A percentile compares a stretch with the other conserved stretches of the same genome.
These are phyloP conservation scores for Tortricodes alternella DNA, from an alignment of 2,888 invertebrate species.

Conservation along the genomic window DNA sequence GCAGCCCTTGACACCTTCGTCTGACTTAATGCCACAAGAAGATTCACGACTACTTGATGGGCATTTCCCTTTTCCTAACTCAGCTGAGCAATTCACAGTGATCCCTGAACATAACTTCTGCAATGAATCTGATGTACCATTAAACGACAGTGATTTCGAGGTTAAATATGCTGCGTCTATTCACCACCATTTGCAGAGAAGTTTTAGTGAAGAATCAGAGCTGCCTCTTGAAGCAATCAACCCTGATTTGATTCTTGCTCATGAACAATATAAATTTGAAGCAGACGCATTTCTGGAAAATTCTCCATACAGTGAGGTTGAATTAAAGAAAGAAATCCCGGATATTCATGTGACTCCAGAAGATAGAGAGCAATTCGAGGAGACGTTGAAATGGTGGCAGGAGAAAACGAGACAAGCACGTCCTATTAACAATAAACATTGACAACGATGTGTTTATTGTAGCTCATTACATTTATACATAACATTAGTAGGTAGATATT, in stretches of 20 bases:
- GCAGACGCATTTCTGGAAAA: slow-evolving; percentile 66
- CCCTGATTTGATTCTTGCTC: slow-evolving; percentile 58
- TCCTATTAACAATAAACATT: slow-evolving; percentile 46
- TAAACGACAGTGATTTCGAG: slow-evolving; percentile 69
- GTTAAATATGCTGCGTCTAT: slow-evolving; percentile 75
- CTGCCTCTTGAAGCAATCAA: slow-evolving; percentile 59
- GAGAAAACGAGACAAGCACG: slow-evolving; percentile 71
- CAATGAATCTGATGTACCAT: slow-evolving; percentile 68
- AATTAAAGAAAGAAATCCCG: slow-evolving; percentile 74
- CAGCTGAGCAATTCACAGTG: slow-evolving; percentile 78
- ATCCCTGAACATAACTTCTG: slow-evolving; percentile 72
- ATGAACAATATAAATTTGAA: slow-evolving; percentile 63
- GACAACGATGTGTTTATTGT: slow-evolving; percentile 11
- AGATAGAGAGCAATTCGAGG: slow-evolving; percentile 75
- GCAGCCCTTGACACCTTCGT: slow-evolving; percentile 79
- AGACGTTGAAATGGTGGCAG: slow-evolving; percentile 80
- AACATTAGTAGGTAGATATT: slow-evolving; percentile 45
- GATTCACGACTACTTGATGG: slow-evolving; percentile 75
- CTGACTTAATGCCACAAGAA: slow-evolving; percentile 74
- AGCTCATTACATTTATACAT: slow-evolving; percentile 33
- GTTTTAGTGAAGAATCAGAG: slow-evolving; percentile 50
- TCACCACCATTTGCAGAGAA: slow-evolving; percentile 57
- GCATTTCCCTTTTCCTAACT: slow-evolving; percentile 76
- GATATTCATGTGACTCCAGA: slow-evolving; percentile 76
- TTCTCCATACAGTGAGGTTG: slow-evolving; percentile 72